These are phyloP conservation scores for Brotula barbata DNA, from an alignment of 2,797 vertebrate genomes.

Conservation along the genomic window DNA sequence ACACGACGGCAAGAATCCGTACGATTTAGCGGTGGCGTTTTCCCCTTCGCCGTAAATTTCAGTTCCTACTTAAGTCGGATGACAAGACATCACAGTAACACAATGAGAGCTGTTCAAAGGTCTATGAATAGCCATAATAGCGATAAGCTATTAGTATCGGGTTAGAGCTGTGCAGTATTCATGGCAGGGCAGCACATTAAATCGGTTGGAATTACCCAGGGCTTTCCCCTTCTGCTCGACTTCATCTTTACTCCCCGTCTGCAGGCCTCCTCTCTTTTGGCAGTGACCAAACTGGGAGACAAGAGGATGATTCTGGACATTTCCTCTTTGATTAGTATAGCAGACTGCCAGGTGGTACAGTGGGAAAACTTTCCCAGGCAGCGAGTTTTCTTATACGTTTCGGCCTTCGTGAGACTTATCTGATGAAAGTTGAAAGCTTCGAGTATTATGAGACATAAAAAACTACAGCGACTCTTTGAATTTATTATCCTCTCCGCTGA, in stretches of 20 bases:
- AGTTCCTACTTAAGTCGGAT: too few relatives aligned
- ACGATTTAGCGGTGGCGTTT: too few relatives aligned
- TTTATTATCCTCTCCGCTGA: conserved; percentile 54
- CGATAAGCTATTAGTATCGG: too few relatives aligned
- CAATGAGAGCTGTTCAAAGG: too few relatives aligned
- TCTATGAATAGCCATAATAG: too few relatives aligned
- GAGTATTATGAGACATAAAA: conserved; percentile 53
- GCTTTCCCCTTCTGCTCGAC: conserved; percentile 32
- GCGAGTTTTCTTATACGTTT: conserved; percentile 37
- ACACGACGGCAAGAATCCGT: too few relatives aligned
- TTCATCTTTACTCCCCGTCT: conserved; percentile 29
- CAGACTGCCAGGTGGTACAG: conserved; percentile 61
- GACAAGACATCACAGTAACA: too few relatives aligned
- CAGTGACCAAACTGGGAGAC: conserved; percentile 42
- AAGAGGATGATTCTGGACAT: conserved; percentile 49
- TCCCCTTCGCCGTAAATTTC: too few relatives aligned
- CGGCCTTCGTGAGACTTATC: conserved; percentile 32
- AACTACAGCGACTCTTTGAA: conserved; percentile 48
- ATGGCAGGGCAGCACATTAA: conserved; percentile 21
- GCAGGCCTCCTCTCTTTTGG: conserved; percentile 50
- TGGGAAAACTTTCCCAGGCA: conserved; percentile 62
- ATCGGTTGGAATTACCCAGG: conserved; percentile 45
- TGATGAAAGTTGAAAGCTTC: conserved; percentile 49
- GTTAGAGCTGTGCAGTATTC: conserved; percentile 30
- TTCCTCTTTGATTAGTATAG: conserved; percentile 55